These are phyloP conservation scores for Semicossyphus pulcher DNA, from an alignment of 2,113 vertebrate species.

Conservation along the genomic window DNA sequence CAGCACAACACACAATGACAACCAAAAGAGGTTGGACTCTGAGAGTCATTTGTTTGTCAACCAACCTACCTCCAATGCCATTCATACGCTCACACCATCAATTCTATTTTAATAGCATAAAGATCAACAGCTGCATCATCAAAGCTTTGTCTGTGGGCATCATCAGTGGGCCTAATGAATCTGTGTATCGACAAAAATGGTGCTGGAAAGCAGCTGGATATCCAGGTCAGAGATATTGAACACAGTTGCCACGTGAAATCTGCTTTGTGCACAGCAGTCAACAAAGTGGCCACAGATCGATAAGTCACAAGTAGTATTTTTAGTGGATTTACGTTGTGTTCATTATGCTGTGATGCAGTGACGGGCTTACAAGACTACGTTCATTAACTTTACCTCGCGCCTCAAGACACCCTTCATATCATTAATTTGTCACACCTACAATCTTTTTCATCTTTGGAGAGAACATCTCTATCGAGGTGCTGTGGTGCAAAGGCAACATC, in stretches of 20 bases:
- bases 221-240: slow-evolving; percentile 85
- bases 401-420: slow-evolving; percentile 12
- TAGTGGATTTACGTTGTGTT: slow-evolving; percentile 29
- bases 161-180: slow-evolving; percentile 69
- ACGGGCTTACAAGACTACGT: slow-evolving; percentile 11
- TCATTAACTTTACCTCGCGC: slow-evolving; percentile 18
- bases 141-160: slow-evolving; percentile 45
- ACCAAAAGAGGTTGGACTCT: slow-evolving; percentile 30
- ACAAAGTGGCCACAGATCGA: slow-evolving; percentile 73
- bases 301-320: slow-evolving; percentile 56
- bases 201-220: slow-evolving; percentile 67
- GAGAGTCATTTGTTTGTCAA: slow-evolving; percentile 44
- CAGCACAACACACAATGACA: slow-evolving; percentile 41
- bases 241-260: slow-evolving; percentile 66
- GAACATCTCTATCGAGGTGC: slow-evolving; percentile 22
- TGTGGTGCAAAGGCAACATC: slow-evolving; percentile 34
- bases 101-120: slow-evolving; percentile 58
- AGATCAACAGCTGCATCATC: slow-evolving; percentile 57
- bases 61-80: slow-evolving; percentile 59
- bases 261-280: slow-evolving; percentile 64
- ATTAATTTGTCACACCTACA: slow-evolving; percentile 35
- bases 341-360: slow-evolving; percentile 12
- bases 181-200: slow-evolving; percentile 71
- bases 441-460: slow-evolving; percentile 32
- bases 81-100: slow-evolving; percentile 48